These are phyloP conservation scores for Cataglyphis hispanica DNA, from an alignment of 1,140 invertebrate genomes.

Conservation along the genomic window DNA sequence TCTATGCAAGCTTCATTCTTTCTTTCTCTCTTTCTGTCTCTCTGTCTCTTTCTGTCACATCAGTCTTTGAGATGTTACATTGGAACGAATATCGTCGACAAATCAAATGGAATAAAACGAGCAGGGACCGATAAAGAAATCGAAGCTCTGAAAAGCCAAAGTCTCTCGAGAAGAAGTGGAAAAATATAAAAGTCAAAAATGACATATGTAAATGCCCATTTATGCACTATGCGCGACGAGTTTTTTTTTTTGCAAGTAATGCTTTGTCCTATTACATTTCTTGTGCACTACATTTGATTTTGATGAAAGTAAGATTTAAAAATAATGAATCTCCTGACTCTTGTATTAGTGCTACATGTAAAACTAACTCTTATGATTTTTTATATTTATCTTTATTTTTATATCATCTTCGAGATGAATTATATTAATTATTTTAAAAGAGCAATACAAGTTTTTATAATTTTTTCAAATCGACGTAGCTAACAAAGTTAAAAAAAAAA, in stretches of 20 bases:
- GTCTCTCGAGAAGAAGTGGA: constrained; percentile 51
- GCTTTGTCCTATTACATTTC: background rate
- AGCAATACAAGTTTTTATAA: background rate
- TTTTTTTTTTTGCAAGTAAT: constrained; percentile 13
- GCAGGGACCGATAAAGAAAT: constrained; percentile 24
- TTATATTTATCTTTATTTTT: background rate
- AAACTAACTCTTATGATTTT: background rate
- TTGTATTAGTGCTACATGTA: background rate
- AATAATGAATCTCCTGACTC: background rate
- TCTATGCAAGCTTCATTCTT: background rate
- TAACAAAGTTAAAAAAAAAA: background rate
- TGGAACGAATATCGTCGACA: constrained; percentile 43
- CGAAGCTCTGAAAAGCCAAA: background rate
- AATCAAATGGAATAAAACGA: constrained; percentile 65
- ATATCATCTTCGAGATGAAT: background rate
- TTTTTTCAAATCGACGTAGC: background rate
- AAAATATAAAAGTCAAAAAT: constrained; percentile 47
- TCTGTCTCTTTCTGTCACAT: background rate
- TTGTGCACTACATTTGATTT: background rate
- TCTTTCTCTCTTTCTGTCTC: background rate
- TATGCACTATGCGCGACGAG: background rate
- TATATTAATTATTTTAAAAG: background rate
- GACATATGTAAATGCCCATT: constrained; percentile 28
- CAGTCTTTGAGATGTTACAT: constrained; percentile 49
- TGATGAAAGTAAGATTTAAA: background rate